Percentiles rank a stretch among this genome's conserved stretches.
Conservation (phyloP, 1,140 invertebrate genomes). For the Ectropis grisescens region DNA sequence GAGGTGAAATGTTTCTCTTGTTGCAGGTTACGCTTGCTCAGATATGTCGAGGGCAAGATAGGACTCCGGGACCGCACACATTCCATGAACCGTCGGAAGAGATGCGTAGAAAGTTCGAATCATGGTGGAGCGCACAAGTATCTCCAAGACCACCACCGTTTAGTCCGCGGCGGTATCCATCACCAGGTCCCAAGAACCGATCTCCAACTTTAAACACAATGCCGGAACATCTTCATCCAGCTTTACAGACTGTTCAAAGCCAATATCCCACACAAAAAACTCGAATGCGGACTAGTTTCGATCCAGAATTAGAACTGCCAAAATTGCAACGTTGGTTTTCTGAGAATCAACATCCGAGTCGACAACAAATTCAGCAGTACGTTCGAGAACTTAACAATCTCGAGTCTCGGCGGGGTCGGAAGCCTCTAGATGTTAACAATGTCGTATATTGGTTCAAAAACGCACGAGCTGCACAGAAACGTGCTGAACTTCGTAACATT, state of each 20-base stretch:
- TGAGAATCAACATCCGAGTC: conserved; percentile 95
- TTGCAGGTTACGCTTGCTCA: conserved; percentile 83
- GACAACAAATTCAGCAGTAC: conserved; percentile 95
- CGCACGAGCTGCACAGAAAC: conserved; percentile 93
- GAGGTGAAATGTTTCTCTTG: conserved; percentile 32
- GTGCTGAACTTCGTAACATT: conserved; percentile 81
- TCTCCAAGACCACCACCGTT: conserved; percentile 73
- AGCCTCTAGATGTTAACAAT: conserved; percentile 96
- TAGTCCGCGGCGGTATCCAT: conserved; percentile 70
- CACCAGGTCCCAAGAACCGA: conserved; percentile 64
- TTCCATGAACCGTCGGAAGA: conserved; percentile 81
- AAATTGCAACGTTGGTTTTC: conserved; percentile 95
- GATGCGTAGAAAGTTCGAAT: conserved; percentile 81
- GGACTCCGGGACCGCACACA: conserved; percentile 63
- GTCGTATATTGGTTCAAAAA: conserved; percentile 99
- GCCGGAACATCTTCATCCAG: conserved; percentile 74
- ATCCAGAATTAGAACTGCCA: conserved; percentile 95
- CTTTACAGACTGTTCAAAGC: conserved; percentile 78
- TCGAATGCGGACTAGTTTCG: conserved; percentile 92
- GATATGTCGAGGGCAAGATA: conserved; percentile 78
- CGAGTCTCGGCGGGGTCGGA: conserved; percentile 91
- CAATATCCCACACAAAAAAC: conserved; percentile 89
- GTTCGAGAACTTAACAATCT: conserved; percentile 93
- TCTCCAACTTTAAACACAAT: conserved; percentile 56
- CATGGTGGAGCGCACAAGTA: conserved; percentile 79